Conservation (phyloP, 2,797 vertebrate species). For the Scolopax rusticola region DNA sequence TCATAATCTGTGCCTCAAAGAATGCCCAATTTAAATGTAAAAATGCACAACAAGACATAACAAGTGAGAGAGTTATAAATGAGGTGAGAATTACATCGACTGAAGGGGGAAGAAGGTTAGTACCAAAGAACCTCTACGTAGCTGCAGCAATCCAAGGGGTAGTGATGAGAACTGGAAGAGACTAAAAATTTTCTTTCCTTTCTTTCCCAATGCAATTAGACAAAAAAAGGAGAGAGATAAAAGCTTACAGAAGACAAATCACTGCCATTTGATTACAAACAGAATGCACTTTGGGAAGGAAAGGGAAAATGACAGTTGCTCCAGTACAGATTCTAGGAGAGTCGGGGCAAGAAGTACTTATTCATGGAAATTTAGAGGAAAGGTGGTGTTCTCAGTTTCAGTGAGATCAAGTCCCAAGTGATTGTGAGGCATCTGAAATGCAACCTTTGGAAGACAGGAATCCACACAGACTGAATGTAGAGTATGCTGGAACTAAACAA, state of each 20-base stretch:
- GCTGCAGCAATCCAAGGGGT: neutral
- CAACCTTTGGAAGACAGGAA: neutral
- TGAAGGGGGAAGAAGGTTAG: neutral
- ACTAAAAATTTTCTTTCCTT: neutral
- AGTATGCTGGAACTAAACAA: neutral
- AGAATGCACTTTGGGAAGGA: neutral
- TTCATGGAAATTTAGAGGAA: neutral
- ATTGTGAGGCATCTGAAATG: neutral
- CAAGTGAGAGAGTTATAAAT: constrained; percentile 2
- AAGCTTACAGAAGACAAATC: neutral
- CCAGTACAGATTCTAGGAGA: neutral
- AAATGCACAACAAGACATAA: constrained; percentile 51
- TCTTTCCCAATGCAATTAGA: neutral
- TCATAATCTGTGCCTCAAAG: constrained; percentile 34
- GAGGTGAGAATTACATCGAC: neutral
- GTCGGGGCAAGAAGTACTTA: neutral
- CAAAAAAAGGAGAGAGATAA: neutral
- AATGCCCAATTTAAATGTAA: constrained; percentile 3
- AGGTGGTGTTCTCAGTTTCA: neutral
- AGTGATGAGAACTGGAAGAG: neutral
- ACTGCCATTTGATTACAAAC: neutral
- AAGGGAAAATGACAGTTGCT: neutral
- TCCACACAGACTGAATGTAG: neutral
- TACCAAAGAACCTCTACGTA: neutral
- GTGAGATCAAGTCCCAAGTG: neutral